Evolutionary conservation across 2,113 vertebrate genomes (phyloP).

Genomic region (Oncorhynchus kisutch): DNA sequence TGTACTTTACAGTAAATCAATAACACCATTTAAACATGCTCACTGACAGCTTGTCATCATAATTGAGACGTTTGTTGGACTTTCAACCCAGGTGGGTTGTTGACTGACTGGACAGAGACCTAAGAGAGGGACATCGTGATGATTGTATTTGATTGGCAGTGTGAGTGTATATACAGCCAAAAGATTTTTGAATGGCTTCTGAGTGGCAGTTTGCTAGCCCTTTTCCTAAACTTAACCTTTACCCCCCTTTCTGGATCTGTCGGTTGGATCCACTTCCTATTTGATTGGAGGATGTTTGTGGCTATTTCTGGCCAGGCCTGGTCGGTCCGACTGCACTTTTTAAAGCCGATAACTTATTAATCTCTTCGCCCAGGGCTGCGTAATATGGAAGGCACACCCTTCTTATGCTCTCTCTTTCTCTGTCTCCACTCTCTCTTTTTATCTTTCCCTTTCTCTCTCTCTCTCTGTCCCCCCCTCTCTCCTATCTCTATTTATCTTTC

Average conservation of each 20-base stretch:
- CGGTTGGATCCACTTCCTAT: not conserved
- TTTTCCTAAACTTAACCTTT: too few species aligned
- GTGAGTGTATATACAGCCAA: too few species aligned
- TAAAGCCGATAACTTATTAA: not conserved
- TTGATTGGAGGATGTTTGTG: not conserved
- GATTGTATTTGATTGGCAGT: too few species aligned
- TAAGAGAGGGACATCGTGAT: too few species aligned
- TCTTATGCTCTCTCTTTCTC: not conserved
- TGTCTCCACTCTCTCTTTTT: too few species aligned
- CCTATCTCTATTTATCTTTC: not conserved
- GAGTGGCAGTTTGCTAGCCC: too few species aligned
- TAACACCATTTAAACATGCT: not conserved
- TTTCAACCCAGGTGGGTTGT: not conserved
- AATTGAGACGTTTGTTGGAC: not conserved
- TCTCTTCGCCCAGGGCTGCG: not conserved
- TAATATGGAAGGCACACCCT: not conserved
- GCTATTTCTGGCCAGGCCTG: not conserved
- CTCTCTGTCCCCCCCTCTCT: too few species aligned
- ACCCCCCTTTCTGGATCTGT: too few species aligned
- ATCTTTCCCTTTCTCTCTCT: too few species aligned
- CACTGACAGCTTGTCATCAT: not conserved
- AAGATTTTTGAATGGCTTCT: too few species aligned
- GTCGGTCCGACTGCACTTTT: not conserved
- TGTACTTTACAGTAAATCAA: not conserved
- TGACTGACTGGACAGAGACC: not conserved